Conservation (phyloP, 2,113 vertebrate species). For the Ploceus nigricollis region DNA sequence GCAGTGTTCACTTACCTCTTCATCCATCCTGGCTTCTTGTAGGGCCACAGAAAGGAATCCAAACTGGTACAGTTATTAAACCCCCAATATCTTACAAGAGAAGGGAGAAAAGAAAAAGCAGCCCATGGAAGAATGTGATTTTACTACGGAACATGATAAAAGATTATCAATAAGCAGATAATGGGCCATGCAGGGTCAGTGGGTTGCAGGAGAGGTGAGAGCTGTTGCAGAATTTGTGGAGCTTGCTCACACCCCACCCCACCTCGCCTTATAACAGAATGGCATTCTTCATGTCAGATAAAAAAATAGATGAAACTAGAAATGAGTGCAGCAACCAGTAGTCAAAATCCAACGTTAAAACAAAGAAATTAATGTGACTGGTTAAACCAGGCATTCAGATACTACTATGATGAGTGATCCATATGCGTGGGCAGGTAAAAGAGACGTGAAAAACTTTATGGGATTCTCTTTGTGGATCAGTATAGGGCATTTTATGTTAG, state of each 20-base stretch:
- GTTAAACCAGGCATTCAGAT: background rate
- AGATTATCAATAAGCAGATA: background rate
- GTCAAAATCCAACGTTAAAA: background rate
- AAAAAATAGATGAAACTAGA: background rate
- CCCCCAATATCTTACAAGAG: background rate
- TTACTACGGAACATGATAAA: background rate
- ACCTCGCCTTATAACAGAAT: background rate
- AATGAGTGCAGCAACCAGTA: background rate
- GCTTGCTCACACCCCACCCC: background rate
- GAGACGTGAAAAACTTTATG: background rate
- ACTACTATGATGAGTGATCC: background rate
- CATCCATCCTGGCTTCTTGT: background rate
- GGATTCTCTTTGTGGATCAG: background rate
- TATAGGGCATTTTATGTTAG: constrained; percentile 7
- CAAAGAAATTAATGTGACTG: background rate
- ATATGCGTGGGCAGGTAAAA: background rate
- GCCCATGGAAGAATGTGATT: background rate
- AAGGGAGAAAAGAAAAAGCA: background rate
- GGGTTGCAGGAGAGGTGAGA: constrained; percentile 50
- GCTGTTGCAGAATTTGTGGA: constrained; percentile 56
- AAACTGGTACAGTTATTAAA: background rate
- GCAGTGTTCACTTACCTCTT: background rate
- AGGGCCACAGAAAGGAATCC: background rate
- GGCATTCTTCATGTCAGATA: background rate
- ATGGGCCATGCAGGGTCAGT: constrained; percentile 1